phyloP scores from a whole-genome alignment of 2,113 vertebrate genomes.

The Morone saxatilis region DNA sequence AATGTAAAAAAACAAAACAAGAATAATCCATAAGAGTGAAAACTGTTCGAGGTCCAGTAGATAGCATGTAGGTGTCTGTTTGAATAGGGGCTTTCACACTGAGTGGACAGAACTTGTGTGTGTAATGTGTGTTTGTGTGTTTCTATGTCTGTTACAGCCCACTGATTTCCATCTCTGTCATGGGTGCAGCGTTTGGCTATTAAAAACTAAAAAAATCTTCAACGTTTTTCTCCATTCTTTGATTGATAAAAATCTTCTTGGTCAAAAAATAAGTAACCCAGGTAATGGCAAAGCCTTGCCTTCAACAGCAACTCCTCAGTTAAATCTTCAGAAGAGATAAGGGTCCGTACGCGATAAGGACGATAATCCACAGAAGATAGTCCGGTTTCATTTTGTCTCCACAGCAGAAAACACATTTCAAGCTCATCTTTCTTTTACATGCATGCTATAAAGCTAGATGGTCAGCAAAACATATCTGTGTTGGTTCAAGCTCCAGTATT shows the following conservation, averaged over 20 bases:
- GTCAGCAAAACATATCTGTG: background rate
- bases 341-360: slow-evolving; percentile 28
- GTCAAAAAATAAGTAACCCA: background rate
- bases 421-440: slow-evolving; percentile 20
- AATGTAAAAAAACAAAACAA: background rate
- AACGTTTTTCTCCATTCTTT: slow-evolving; percentile 1
- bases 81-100: slow-evolving; percentile 58
- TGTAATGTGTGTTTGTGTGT: background rate
- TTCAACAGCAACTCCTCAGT: background rate
- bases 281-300: slow-evolving; percentile 5
- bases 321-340: slow-evolving; percentile 21
- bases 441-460: slow-evolving; percentile 4
- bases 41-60: slow-evolving; percentile 10
- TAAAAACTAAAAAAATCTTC: slow-evolving; percentile 5
- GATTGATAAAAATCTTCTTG: slow-evolving; percentile 10
- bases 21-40: slow-evolving; percentile 19
- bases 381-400: slow-evolving; percentile 33
- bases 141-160: slow-evolving; percentile 29
- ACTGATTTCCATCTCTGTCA: slow-evolving; percentile 33
- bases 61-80: slow-evolving; percentile 61
- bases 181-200: background rate
- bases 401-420: slow-evolving; percentile 25
- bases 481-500: background rate
- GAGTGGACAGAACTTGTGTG: slow-evolving; percentile 42
- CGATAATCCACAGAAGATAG: slow-evolving; percentile 51